Conservation (phyloP, 2,797 vertebrate genomes). For the Microctenopoma lineatum region DNA sequence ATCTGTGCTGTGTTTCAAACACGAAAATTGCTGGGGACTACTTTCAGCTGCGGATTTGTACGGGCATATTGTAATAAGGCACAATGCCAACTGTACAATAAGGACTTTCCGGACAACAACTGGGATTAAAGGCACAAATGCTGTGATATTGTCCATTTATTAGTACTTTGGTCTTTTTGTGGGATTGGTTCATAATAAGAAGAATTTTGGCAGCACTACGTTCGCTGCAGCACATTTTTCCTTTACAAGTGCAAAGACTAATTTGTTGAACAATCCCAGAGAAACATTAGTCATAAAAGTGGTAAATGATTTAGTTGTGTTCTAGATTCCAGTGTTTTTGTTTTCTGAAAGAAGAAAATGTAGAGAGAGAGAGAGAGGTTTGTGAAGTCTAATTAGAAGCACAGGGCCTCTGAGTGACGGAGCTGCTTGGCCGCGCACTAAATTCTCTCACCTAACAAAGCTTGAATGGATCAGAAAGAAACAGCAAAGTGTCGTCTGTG, state of each 20-base stretch:
- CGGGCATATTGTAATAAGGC: no score
- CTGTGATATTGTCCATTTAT: no score
- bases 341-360: slow-evolving; percentile 12
- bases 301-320: slow-evolving; percentile 3
- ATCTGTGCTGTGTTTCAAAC: no score
- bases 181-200: background rate
- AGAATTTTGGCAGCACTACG: background rate
- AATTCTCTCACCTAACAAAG: slow-evolving; percentile 83
- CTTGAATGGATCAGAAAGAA: slow-evolving; percentile 77
- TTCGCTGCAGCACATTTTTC: background rate
- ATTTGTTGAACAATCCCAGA: background rate
- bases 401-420: slow-evolving; percentile 56
- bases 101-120: no score
- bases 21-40: no score
- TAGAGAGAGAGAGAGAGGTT: slow-evolving; percentile 26
- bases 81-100: no score
- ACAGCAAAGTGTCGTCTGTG: slow-evolving; percentile 34
- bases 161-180: no score
- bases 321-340: background rate
- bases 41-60: no score
- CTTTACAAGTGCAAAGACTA: background rate
- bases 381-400: slow-evolving; percentile 71
- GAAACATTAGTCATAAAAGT: background rate
- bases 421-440: slow-evolving; percentile 77
- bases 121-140: no score